Conservation (phyloP, 1,140 invertebrate genomes). For the Heliothis virescens region DNA sequence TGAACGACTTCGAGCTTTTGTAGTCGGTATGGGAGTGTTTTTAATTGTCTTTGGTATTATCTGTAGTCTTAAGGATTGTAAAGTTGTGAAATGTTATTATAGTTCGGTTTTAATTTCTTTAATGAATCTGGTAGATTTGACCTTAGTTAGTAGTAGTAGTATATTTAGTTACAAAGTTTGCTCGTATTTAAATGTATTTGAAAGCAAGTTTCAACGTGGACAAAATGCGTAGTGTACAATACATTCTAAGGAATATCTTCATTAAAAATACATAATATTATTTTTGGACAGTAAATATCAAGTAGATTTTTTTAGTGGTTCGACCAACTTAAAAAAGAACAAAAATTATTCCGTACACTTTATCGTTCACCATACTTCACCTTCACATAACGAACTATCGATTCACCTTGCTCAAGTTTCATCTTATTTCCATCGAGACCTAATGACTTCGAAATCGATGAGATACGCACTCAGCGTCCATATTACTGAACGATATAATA, state of each 20-base stretch:
- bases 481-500: conserved; percentile 35
- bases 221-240: no score
- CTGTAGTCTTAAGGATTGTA: no score
- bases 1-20: background rate
- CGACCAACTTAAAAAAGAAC: background rate
- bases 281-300: no score
- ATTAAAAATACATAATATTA: no score
- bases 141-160: no score
- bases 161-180: no score
- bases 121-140: background rate
- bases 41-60: background rate
- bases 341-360: conserved; percentile 8
- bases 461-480: conserved; percentile 18
- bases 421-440: conserved; percentile 24
- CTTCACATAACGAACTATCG: conserved; percentile 36
- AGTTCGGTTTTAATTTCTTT: no score
- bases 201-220: no score
- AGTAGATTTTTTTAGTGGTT: no score
- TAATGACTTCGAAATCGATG: conserved; percentile 25
- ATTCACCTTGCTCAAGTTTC: conserved; percentile 30
- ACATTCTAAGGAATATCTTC: no score
- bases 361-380: background rate
- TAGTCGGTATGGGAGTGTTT: background rate
- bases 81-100: no score
- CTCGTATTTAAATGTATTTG: no score